Base-by-base conservation (phyloP, 2,113 vertebrate genomes). In the Tupaia tana region DNA sequence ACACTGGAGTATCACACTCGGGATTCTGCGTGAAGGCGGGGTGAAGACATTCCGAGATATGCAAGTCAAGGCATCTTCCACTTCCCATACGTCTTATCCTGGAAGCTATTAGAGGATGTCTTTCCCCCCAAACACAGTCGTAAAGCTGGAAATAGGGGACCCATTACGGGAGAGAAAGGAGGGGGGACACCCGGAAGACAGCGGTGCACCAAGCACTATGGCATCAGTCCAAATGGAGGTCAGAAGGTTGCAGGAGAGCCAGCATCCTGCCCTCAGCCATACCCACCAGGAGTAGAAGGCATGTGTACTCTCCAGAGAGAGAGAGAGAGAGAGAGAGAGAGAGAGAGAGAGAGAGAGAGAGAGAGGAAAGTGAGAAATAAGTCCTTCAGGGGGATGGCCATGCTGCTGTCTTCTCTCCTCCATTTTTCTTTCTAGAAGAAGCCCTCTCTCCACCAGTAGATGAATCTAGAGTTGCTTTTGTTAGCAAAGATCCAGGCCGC, bases 171-270 rank as follows among this genome's bases (percentile, higher is more conserved):
- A 54, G 15, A 27, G n/a, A 74, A 56, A 66, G 52, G 22, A 2
- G n/a, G n/a, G 52, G 4, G 0, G 27, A 15, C 59, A 3, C 16
- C 9, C 16, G 27, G 20, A 67, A 63, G 74, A n/a, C 29, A 56
- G 63, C 0, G 0, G 22, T 24, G 11, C 3, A 0, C 34, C 9
- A 4, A 7, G 25, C 0, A 0, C 12, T 29, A 81, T 56, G 27
- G 14, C 0, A 0, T 9, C 63, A 29, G 24, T 66, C 24, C 1
- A 11, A 69, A 5, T 4, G 25, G 16, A 52, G 43, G 52, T 52
- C 74, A 58, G 80, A 22, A 56, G 12, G 24, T 8, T 1, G 1
- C 34, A 69, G 64, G 7, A 13, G 14, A 34, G 16, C 31, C 18
- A 43, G 43, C 9, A 13, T 19, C 31, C 18, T 61, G 19, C 7